Base-by-base conservation (phyloP, 2,888 invertebrate species). In the Lepidocyrtoides sp. region DNA sequence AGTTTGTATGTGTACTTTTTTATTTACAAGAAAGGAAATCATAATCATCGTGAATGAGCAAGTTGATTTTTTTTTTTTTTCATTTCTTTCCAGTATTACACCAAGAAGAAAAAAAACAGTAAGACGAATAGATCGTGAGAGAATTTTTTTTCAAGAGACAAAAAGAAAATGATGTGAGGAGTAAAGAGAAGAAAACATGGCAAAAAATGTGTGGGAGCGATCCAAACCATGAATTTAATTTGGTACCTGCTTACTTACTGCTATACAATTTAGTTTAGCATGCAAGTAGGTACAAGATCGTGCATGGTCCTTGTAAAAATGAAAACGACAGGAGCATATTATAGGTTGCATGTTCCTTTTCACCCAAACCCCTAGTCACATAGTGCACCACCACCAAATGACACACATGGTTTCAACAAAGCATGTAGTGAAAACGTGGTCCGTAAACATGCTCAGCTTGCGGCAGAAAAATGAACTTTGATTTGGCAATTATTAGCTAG, bases 111-210 rank as follows among this genome's bases (percentile, higher is more conserved):
- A 23, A 23, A 23, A 60, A 29, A 36, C 7, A 51, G 32, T 29
- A 63, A 77, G 60, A 86, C 60, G 86, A 77, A 77, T 75, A 77
- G 75, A 77, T 86, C 86, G 77, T 86, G 77, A 63, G 86, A 77
- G 75, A 86, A 48, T 60, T 86, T 86, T 86, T 86, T 69, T 26
- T 66, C 32, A 41, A 63, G 36, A 41, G 3, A n/a, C 7, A 29
- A 72, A 72, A 20, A 57, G 14, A n/a, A n/a, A n/a, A n/a, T 20
- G 57, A 57, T 57, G 17, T 57, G 57, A 57, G 10, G 57, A n/a
- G n/a, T n/a, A n/a, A n/a, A n/a, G n/a, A n/a, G n/a, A n/a, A n/a
- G n/a, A n/a, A n/a, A 57, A 4, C 20, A 57, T 20, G 20, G 14
- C 2, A 23, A 23, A 57, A 57, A 57, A 57, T 57, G 72, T 72